Base-by-base conservation (phyloP, 2,113 vertebrate genomes). In the Ciconia boyciana region DNA sequence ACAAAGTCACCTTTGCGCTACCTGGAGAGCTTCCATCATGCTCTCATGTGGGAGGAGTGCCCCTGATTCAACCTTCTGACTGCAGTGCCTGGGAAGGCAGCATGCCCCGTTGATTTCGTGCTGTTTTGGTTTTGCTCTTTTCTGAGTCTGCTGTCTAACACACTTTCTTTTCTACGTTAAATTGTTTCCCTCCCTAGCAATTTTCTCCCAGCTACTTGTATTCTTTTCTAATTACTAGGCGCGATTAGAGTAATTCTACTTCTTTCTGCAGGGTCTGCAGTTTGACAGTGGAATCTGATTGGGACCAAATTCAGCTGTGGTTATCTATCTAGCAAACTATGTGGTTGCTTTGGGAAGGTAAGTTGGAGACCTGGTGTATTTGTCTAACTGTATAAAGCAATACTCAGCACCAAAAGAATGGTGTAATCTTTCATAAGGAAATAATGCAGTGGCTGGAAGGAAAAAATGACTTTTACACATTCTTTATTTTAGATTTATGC, bases 1-100 rank as follows among this genome's bases (percentile, higher is more conserved):
- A 52, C 18, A 86, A 93, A 97, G 93, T 87, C 94, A 97, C 71
- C 69, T 93, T 83, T 71, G 6, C 9, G 62, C 24, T 96, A 4
- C 69, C 87, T 82, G 82, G 64, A 91, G 80, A 80, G 78, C 64
- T 97, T 96, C 87, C 86, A 93, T 89, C 49, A 10, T 22, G 19
- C 4, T 46, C 25, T 39, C 22, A 18, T 1, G 0, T 13, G n/a
- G 64, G 13, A 95, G 31, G 75, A n/a, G 11, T 26, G 43, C 4
- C 16, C 70, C 22, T 2, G 2, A 0, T 62, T 77, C 89, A 68
- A 60, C 48, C 57, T 68, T 14, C 65, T 5, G 1, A n/a, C 60
- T 75, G 16, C 20, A 16, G 28, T 0, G 2, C 89, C 81, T 84
- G 94, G 89, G 92, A 93, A 46, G 94, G 89, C 72, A 82, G 46